phyloP scores from a whole-genome alignment of 2,797 vertebrate species.

The Falco naumanni region DNA sequence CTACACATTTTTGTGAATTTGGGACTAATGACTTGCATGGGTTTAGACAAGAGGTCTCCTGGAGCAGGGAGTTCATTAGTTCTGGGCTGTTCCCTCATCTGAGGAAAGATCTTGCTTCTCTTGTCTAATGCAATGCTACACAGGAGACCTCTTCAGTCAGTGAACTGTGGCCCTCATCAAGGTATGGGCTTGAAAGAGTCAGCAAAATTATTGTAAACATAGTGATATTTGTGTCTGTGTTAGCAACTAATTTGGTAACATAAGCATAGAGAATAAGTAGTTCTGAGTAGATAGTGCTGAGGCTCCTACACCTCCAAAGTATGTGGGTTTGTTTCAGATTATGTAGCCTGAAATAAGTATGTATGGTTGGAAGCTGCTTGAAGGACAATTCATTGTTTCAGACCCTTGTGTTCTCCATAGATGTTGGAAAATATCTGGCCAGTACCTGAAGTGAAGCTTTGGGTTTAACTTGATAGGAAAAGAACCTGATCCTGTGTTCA shows the following conservation, averaged over 20 bases:
- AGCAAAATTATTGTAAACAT: background rate
- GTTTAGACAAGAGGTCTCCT: background rate
- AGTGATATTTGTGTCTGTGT: background rate
- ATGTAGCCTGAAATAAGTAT: background rate
- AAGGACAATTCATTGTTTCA: background rate
- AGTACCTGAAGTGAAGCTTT: background rate
- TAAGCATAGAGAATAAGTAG: background rate
- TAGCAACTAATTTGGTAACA: background rate
- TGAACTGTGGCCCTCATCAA: background rate
- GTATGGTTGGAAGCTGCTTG: background rate
- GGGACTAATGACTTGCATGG: background rate
- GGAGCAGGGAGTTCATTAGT: background rate
- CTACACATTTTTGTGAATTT: background rate
- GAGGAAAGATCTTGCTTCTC: background rate
- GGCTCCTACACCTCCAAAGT: background rate
- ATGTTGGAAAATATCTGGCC: background rate
- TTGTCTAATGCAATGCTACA: background rate
- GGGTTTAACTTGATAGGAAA: background rate
- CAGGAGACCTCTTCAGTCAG: background rate
- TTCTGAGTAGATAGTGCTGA: background rate
- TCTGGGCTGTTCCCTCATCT: background rate
- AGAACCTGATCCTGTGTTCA: background rate
- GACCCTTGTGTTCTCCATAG: background rate
- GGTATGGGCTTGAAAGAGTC: background rate
- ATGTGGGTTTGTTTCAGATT: background rate